A percentile compares a stretch with the other conserved stretches of the same genome.
Conservation (phyloP, 2,113 vertebrate genomes). For the Lutjanus erythropterus region DNA sequence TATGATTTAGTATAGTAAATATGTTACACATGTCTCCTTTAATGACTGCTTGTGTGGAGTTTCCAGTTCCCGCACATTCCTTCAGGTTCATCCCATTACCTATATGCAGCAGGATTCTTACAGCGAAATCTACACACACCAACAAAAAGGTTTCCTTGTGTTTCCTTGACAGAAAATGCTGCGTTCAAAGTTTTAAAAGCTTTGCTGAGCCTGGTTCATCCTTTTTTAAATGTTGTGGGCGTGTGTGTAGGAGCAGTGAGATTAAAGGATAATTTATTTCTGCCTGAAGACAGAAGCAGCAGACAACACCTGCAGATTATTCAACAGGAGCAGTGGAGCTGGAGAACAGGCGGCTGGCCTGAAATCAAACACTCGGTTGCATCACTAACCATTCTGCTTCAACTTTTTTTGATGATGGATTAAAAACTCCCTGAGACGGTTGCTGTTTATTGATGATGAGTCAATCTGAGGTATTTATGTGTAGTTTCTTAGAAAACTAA, state of each 20-base stretch:
- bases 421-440: constrained; percentile 17
- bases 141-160: constrained; percentile 4
- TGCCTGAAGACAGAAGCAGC: constrained; percentile 38
- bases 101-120: not conserved
- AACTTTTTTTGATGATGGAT: constrained; percentile 26
- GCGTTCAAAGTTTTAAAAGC: constrained; percentile 19
- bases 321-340: not conserved
- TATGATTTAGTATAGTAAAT: too few relatives aligned
- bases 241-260: constrained; percentile 1
- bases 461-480: constrained; percentile 56
- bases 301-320: constrained; percentile 28
- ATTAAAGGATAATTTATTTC: constrained; percentile 37
- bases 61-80: too few relatives aligned
- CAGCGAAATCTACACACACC: not conserved
- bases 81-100: not conserved
- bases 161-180: constrained; percentile 3
- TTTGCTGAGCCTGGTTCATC: constrained; percentile 14
- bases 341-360: constrained; percentile 2
- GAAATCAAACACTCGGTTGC: constrained; percentile 30
- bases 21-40: too few relatives aligned
- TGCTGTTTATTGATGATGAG: constrained; percentile 57
- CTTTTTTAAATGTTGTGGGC: constrained; percentile 25
- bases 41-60: too few relatives aligned
- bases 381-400: constrained; percentile 20
- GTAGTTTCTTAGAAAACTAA: constrained; percentile 71